Evolutionary conservation across 23 tunicate species (phyloP), one percentile per base, ranked within the genome.

Genomic region (Trididemnum nubilum): DNA sequence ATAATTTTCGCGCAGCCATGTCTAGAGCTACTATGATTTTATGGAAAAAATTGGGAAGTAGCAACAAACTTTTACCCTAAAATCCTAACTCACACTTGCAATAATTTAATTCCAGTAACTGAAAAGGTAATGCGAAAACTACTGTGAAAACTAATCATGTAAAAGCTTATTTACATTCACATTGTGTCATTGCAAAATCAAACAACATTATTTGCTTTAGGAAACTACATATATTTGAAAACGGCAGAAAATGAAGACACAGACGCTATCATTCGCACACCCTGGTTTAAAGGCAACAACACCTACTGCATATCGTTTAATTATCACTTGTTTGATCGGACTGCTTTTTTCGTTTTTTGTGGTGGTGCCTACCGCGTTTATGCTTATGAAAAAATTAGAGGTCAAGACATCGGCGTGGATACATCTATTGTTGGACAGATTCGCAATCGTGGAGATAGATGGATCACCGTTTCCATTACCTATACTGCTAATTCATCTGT

Each of bases 281-380:
- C 97, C 0, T 92, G 97, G 97, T 35, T 92, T 63, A 63, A 63
- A 0, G 29, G 72, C 26, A 29, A 65, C 23, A 33, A 37, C 5
- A 51, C 29, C 51, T 39, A 30, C 23, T 86, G 92, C 33, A 71
- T 92, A 52, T 30, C 76, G 28, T 92, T 92, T 78, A 59, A 71
- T 32, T 92, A 92, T 28, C 92, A 92, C 88, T 87, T 92, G 97
- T 76, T 27, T 59, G 97, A 89, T 1, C n/a, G n/a, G n/a, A n/a
- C n/a, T n/a, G n/a, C n/a, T n/a, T n/a, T n/a, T n/a, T n/a, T n/a
- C n/a, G 30, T 73, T 19, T 67, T 70, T 63, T 82, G 82, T 88
- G 92, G 92, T 36, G 84, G 96, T 57, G 51, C 83, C 33, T 49
- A 9, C 15, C 83, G 92, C 5, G 38, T 92, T 18, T 92, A 92